A percentile compares a stretch with the other conserved stretches of the same genome.
Conservation (phyloP, 2,888 invertebrate genomes). For the Epinotia brunnichana region DNA sequence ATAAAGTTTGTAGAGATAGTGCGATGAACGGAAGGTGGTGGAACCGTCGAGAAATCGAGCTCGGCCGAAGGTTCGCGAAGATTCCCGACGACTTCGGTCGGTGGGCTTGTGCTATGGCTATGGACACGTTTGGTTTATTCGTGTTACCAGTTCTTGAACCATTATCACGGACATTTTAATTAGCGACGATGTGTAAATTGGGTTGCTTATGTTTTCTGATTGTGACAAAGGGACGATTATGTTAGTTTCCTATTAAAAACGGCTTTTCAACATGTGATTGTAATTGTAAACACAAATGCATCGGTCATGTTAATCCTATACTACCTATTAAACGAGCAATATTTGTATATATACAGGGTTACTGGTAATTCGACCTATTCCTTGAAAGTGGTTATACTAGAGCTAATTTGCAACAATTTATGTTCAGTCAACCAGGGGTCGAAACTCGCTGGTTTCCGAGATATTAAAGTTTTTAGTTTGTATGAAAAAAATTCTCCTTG, state of each 20-base stretch:
- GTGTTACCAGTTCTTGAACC: constrained; percentile 28
- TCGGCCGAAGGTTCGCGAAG: constrained; percentile 44
- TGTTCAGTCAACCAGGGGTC: too few relatives aligned
- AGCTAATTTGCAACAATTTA: too few relatives aligned
- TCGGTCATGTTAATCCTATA: background rate
- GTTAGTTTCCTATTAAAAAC: too few relatives aligned
- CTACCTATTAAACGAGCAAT: background rate
- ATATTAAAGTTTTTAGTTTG: too few relatives aligned
- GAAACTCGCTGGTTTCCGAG: too few relatives aligned
- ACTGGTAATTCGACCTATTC: too few relatives aligned
- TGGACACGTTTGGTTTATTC: constrained; percentile 7
- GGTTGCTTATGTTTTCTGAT: background rate
- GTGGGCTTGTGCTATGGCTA: constrained; percentile 7
- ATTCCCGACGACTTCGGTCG: constrained; percentile 17
- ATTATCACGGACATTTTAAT: constrained; percentile 1
- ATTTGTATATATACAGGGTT: too few relatives aligned
- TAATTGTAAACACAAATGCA: too few relatives aligned
- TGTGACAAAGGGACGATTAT: background rate
- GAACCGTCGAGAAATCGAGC: constrained; percentile 47
- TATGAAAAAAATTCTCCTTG: too few relatives aligned
- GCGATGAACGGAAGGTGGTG: constrained; percentile 28
- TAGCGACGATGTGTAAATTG: background rate
- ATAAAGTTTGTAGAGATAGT: constrained; percentile 22
- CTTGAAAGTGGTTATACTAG: too few relatives aligned
- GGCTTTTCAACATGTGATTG: too few relatives aligned